Evolutionary conservation across 2,888 invertebrate species (phyloP).

Genomic region (Orthosia gracilis): DNA sequence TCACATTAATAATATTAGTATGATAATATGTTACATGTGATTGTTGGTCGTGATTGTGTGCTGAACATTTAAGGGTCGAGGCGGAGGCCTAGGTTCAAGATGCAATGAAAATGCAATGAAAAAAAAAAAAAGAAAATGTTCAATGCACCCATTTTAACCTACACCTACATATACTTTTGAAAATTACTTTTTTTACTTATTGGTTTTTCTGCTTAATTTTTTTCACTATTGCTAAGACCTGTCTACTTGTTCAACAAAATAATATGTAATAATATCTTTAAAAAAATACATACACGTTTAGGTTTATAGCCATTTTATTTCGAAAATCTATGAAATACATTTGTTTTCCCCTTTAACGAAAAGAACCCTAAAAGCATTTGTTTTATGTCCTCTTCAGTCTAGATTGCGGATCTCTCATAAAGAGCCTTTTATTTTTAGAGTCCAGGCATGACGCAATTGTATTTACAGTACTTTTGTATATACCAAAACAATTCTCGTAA

Average conservation of each 20-base stretch:
- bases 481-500: constrained; percentile 36
- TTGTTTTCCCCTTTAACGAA: constrained; percentile 11
- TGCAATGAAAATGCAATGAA: too few species aligned
- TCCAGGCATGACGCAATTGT: constrained; percentile 27
- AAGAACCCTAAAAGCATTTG: constrained; percentile 34
- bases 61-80: not conserved
- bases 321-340: constrained; percentile 13
- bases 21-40: not conserved
- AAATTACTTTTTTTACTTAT: too few species aligned
- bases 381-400: constrained; percentile 42
- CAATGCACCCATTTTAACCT: too few species aligned
- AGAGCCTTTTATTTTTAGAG: constrained; percentile 46
- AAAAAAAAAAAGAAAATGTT: too few species aligned
- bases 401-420: constrained; percentile 34
- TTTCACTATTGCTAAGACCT: too few species aligned
- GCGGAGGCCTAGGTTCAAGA: too few species aligned
- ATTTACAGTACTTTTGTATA: constrained; percentile 18
- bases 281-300: too few species aligned
- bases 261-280: not conserved
- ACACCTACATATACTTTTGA: too few species aligned
- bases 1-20: too few species aligned
- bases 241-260: not conserved
- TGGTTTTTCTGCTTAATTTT: not conserved
- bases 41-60: not conserved
- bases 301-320: not conserved